Base-by-base conservation (phyloP, 1,140 invertebrate genomes). In the Drosophila novamexicana region DNA sequence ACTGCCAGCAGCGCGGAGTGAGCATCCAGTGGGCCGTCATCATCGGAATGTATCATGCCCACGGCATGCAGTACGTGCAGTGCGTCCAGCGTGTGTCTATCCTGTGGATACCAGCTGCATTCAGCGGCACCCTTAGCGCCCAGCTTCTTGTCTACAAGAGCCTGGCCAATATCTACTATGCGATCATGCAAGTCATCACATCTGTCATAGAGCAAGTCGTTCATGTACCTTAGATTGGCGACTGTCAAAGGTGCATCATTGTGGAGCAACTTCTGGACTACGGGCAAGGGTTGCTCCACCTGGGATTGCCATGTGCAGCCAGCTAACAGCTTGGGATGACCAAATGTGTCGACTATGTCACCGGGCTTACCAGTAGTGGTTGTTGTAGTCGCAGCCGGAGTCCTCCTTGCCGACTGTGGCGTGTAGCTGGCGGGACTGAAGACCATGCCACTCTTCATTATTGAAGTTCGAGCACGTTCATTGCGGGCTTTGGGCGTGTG, bases 1-100 rank as follows among this genome's bases (percentile, higher is more conserved):
- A 96, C 95, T 91, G 97, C 95, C 1, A 97, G 89, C 7, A 96
- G 75, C 0, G 96, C 93, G 7, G 95, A 95, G 57, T 94, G 94
- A 0, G 94, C 84, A 91, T 96, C 96, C 7, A 97, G 92, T 73
- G 95, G 94, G 0, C 95, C 96, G 69, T 95, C 94, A 34, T 94
- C 93, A 73, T 97, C 96, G 79, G 95, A 96, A 73, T 95, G 94
- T 59, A 98, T 94, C 40, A 96, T 93, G 5, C 97, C 97, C 61
- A 94, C 94, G 7, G 94, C 81, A 45, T 89, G 75, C 0, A 91
- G 58, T 29, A 70, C 29, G 37, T 79, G 77, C 8, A 78, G 57
- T 2, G 84, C 85, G 16, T 88, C 71, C 36, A 88, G 37, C 1
- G 84, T 74, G n/a, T 88, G 52, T 0, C 63, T 74, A 18, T 91